A percentile compares a stretch with the other conserved stretches of the same genome.
These are phyloP conservation scores for Rhea pennata DNA, from an alignment of 2,113 vertebrate genomes.

Conservation along the genomic window DNA sequence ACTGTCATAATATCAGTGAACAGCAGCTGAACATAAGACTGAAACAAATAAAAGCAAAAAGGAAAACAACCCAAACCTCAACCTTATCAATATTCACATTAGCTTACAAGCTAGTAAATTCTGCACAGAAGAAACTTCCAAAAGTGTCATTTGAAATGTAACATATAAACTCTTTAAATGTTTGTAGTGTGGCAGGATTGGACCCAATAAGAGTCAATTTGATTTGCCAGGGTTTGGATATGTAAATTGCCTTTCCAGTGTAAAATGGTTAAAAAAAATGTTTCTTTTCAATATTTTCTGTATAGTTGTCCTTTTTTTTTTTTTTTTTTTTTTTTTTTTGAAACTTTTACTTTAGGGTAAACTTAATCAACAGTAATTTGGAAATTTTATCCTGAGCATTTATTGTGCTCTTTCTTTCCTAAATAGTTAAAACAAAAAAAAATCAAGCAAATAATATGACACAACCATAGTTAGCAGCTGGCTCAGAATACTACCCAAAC, in stretches of 20 bases:
- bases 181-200: background rate
- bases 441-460: background rate
- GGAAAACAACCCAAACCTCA: background rate
- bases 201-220: background rate
- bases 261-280: background rate
- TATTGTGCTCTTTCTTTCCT: background rate
- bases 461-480: background rate
- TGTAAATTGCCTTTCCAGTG: background rate
- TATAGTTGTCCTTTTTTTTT: background rate
- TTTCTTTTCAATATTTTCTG: background rate
- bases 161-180: background rate
- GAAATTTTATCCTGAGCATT: background rate
- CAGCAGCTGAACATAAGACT: conserved; percentile 64
- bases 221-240: background rate
- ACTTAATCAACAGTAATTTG: background rate
- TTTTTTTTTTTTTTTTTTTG: background rate
- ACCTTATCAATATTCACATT: background rate
- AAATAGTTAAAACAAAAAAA: background rate
- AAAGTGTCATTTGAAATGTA: background rate
- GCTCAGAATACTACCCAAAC: background rate
- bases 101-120: background rate
- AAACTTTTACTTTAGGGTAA: background rate
- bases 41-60: background rate
- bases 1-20: conserved; percentile 60
- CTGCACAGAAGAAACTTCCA: background rate